Percentiles rank a stretch among this genome's conserved stretches.
These are phyloP conservation scores for Xestia c-nigrum DNA, from an alignment of 2,888 invertebrate genomes.

Conservation along the genomic window DNA sequence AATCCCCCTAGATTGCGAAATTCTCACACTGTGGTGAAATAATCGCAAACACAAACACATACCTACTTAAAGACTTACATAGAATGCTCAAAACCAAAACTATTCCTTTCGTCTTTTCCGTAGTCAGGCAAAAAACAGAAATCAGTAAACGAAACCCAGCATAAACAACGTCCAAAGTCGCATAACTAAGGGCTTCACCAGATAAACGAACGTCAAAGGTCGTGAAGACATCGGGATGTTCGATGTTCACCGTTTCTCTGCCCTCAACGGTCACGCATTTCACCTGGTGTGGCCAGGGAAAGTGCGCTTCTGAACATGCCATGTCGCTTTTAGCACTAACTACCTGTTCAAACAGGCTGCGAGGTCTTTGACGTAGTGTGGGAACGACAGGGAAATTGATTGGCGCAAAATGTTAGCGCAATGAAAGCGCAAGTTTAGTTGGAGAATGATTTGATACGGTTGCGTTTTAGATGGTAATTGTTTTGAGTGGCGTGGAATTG, in stretches of 20 bases:
- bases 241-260: constrained; percentile 79
- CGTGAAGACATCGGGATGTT: constrained; percentile 76
- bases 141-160: constrained; percentile 24
- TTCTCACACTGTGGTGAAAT: no score
- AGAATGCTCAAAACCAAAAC: neutral
- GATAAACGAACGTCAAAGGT: constrained; percentile 75
- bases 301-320: constrained; percentile 77
- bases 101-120: neutral
- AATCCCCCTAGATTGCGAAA: no score
- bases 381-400: constrained; percentile 74
- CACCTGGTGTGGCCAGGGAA: constrained; percentile 72
- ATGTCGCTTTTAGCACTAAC: constrained; percentile 73
- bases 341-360: constrained; percentile 75
- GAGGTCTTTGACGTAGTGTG: constrained; percentile 73
- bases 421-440: constrained; percentile 58
- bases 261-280: constrained; percentile 80
- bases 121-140: neutral
- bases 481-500: constrained; percentile 34
- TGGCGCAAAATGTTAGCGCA: constrained; percentile 53
- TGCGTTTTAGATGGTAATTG: constrained; percentile 37
- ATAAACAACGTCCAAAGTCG: constrained; percentile 34
- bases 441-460: constrained; percentile 25
- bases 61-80: neutral
- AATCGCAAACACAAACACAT: neutral
- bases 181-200: constrained; percentile 42